phyloP scores from a whole-genome alignment of 2,797 vertebrate species.

The Catharus ustulatus region DNA sequence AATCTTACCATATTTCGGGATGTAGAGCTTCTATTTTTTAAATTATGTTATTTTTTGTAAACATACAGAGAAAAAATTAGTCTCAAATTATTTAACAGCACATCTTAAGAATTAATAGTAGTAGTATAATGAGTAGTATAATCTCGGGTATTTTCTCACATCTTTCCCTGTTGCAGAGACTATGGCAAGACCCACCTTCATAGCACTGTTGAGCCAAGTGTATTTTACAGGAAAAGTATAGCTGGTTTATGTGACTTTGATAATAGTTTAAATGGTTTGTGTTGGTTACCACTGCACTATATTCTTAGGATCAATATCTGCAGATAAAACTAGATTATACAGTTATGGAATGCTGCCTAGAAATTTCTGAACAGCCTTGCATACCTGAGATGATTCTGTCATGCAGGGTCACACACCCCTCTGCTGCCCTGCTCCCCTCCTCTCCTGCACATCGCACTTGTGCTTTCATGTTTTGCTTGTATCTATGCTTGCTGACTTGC shows the following conservation, averaged over 20 bases:
- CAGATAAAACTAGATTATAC: neutral
- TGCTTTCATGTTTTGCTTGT: rapidly evolving
- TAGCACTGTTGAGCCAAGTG: neutral
- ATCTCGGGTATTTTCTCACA: neutral
- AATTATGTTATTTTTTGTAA: neutral
- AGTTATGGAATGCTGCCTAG: neutral
- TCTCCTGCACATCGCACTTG: rapidly evolving
- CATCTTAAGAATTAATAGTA: neutral
- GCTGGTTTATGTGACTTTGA: neutral
- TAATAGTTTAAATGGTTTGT: neutral
- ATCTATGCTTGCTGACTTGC: neutral
- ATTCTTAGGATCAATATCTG: neutral
- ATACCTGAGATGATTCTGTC: no score
- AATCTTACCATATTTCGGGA: neutral
- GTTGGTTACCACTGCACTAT: neutral
- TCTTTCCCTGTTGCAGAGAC: neutral
- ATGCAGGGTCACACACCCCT: neutral
- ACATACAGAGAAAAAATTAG: neutral
- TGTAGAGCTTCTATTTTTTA: neutral
- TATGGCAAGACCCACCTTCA: neutral
- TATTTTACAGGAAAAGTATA: neutral
- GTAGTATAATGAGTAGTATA: no score
- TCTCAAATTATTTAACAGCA: neutral
- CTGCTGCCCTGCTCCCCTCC: neutral
- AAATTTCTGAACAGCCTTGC: neutral